phyloP scores from a whole-genome alignment of 2,888 invertebrate species.

The Pomacea canaliculata region DNA sequence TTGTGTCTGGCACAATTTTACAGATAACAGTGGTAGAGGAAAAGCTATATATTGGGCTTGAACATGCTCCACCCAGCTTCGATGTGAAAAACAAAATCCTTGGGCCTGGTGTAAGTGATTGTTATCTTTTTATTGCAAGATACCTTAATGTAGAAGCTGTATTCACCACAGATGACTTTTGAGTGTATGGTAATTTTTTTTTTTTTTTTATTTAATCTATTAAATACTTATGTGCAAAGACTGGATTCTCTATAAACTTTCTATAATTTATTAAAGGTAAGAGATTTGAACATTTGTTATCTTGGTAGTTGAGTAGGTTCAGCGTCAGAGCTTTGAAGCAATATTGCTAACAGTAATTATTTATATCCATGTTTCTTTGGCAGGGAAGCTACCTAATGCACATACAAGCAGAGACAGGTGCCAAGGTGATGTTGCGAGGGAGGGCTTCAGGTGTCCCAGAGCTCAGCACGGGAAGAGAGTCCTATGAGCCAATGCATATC shows the following conservation, averaged over 20 bases:
- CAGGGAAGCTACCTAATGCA: conserved; percentile 77
- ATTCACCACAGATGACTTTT: background rate
- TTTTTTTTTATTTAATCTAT: background rate
- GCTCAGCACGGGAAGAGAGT: conserved; percentile 74
- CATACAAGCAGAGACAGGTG: conserved; percentile 83
- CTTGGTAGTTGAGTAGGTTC: no score
- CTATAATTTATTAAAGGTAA: no score
- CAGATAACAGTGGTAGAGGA: conserved; percentile 73
- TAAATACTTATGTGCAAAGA: no score
- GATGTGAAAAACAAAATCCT: conserved; percentile 82
- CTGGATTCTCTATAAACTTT: no score
- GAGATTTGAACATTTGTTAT: no score
- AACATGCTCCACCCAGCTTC: conserved; percentile 82
- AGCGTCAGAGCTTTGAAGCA: no score
- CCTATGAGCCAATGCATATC: conserved; percentile 81
- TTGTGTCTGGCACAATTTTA: conserved; percentile 1
- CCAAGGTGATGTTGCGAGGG: conserved; percentile 80
- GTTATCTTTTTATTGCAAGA: background rate
- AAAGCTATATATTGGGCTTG: conserved; percentile 83
- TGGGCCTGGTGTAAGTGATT: conserved; percentile 72
- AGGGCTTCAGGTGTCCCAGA: conserved; percentile 78
- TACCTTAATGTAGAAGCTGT: background rate
- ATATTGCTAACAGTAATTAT: no score
- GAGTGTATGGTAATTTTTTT: background rate
- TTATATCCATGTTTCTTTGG: background rate